Evolutionary conservation across 2,888 invertebrate genomes (phyloP).

Genomic region (Parasteatoda lunata): DNA sequence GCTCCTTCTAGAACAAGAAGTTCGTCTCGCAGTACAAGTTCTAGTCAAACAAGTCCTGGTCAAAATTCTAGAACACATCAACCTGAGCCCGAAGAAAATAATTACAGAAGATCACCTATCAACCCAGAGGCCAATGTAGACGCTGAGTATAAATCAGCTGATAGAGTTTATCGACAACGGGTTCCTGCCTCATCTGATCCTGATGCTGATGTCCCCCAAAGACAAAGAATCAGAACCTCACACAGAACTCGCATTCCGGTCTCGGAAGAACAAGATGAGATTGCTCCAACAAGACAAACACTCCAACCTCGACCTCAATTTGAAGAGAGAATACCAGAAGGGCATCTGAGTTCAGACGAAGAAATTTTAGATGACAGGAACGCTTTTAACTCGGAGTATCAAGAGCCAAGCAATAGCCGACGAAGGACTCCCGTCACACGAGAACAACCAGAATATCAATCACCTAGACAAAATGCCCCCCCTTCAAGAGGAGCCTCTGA

Average conservation of each 20-base stretch:
- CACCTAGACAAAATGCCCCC: too few species aligned
- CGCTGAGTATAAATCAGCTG: not conserved
- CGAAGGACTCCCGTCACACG: too few species aligned
- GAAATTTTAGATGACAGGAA: not conserved
- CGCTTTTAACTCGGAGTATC: constrained; percentile 9
- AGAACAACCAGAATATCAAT: too few species aligned
- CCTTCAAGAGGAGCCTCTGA: too few species aligned
- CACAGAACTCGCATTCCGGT: not conserved
- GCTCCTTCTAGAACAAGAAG: constrained; percentile 19
- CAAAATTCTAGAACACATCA: constrained; percentile 17
- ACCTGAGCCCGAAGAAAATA: constrained; percentile 27
- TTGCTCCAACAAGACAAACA: constrained; percentile 6
- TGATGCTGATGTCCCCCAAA: not conserved
- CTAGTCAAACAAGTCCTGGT: not conserved
- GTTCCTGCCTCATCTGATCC: not conserved
- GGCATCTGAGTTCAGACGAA: not conserved
- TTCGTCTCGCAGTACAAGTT: not conserved
- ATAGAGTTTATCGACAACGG: constrained; percentile 8
- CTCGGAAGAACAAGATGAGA: not conserved
- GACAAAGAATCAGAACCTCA: not conserved
- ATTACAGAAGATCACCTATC: constrained; percentile 20
- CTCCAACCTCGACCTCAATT: constrained; percentile 34
- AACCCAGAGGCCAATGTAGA: constrained; percentile 13
- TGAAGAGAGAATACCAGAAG: not conserved
- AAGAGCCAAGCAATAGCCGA: too few species aligned